Evolutionary conservation across 2,888 invertebrate species (phyloP), one percentile per base, ranked within the genome.

Genomic region (Steinernema hermaphroditum): DNA sequence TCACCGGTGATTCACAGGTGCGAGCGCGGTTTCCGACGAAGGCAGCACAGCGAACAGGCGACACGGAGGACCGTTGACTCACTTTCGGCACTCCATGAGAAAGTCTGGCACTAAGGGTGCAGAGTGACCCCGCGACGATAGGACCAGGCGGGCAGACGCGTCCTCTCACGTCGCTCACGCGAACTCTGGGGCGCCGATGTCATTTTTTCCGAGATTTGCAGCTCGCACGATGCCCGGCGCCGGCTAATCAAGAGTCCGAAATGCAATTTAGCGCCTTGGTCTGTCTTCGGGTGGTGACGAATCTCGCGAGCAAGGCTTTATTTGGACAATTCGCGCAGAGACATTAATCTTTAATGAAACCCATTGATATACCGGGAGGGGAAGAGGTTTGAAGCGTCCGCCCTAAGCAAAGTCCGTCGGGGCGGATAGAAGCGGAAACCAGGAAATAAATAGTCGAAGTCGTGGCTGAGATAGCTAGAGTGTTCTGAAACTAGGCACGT

Each of bases 331-430:
- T 54, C 6, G 54, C 54, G 54, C 54, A 54, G 24, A 50, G 62
- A 62, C 62, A 62, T 62, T 29, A 62, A 62, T 32, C 1, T 62
- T 62, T 32, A 62, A 62, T 32, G 62, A 62, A 50, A 22, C 62
- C 2, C 14, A 24, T n/a, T 29, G 27, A 62, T 22, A 62, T 24
- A 32, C 29, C 12, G 34, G 27, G n/a, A 62, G 62, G 62, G n/a
- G n/a, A n/a, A n/a, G n/a, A n/a, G n/a, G 12, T 34, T 29, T 4
- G n/a, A 62, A 62, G 62, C 62, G 62, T 8, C 54, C 4, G 27
- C 54, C 62, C 16, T 19, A 4, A 9, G 62, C 32, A 29, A n/a
- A 9, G 2, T 62, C 62, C 32, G 32, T 12, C 62, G 62, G 4
- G 32, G 22, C 29, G 62, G n/a, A 32, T 1, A 14, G 27, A 62